Evolutionary conservation across 2,113 vertebrate species (phyloP).

Genomic region (Brevimyrus niger): DNA sequence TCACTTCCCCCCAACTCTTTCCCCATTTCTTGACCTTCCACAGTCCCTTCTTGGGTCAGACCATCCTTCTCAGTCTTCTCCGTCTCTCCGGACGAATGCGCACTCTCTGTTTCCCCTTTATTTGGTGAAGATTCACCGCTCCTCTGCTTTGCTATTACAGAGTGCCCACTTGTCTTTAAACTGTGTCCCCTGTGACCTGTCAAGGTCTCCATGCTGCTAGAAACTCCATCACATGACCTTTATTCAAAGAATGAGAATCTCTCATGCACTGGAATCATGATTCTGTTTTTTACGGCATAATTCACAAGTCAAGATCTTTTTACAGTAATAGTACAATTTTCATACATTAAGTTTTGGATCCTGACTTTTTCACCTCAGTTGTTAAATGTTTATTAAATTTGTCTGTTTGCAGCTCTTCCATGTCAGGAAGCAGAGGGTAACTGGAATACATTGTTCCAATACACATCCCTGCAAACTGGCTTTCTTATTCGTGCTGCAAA

Average conservation of each 20-base stretch:
- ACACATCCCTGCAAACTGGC: not conserved
- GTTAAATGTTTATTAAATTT: not conserved
- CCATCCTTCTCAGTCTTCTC: not conserved
- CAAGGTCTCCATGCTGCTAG: not conserved
- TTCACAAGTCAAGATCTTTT: not conserved
- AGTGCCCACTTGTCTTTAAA: not conserved
- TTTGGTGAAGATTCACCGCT: not conserved
- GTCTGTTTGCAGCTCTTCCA: not conserved
- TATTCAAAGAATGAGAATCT: not conserved
- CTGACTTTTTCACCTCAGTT: not conserved
- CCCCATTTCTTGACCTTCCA: not conserved
- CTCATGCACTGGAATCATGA: not conserved
- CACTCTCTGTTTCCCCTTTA: not conserved
- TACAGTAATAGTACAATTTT: not conserved
- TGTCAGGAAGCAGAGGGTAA: not conserved
- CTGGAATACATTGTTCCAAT: not conserved
- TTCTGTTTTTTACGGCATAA: not conserved
- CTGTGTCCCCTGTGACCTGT: slow-evolving; percentile 6
- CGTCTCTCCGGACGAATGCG: slow-evolving; percentile 2
- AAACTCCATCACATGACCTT: not conserved
- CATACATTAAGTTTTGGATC: not conserved
- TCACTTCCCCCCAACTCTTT: not conserved
- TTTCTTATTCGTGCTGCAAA: not conserved
- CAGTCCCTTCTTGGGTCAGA: slow-evolving; percentile 7
- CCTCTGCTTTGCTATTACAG: slow-evolving; percentile 14